Evolutionary conservation across 1,140 invertebrate genomes (phyloP).

Genomic region (Capitella teleta): DNA sequence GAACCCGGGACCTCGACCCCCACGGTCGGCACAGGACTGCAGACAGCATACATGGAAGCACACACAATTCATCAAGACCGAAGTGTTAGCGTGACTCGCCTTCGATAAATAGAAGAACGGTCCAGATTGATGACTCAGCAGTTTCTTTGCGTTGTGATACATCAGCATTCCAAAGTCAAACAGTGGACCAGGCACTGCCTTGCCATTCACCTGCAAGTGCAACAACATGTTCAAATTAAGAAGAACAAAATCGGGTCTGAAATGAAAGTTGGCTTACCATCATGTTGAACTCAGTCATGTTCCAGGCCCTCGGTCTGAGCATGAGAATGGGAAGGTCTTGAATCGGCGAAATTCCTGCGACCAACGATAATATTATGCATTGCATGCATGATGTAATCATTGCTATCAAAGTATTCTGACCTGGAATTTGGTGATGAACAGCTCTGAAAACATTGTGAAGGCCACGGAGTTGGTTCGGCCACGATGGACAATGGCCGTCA

Average conservation of each 20-base stretch:
- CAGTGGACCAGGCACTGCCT: conserved; percentile 53
- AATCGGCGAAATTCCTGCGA: conserved; percentile 16
- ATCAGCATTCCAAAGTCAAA: conserved; percentile 59
- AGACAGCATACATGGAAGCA: too few relatives aligned
- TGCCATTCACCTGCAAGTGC: conserved; percentile 50
- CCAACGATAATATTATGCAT: too few relatives aligned
- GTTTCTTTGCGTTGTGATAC: conserved; percentile 51
- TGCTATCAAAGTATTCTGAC: conserved; percentile 11
- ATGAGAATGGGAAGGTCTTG: conserved; percentile 47
- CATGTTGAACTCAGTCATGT: conserved; percentile 61
- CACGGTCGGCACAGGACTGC: too few relatives aligned
- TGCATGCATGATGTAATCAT: too few relatives aligned
- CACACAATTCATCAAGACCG: background rate
- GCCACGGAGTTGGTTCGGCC: conserved; percentile 56
- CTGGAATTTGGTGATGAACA: conserved; percentile 47
- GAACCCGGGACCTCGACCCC: too few relatives aligned
- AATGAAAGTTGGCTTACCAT: conserved; percentile 34
- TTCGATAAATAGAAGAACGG: conserved; percentile 60
- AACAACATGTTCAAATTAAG: too few relatives aligned
- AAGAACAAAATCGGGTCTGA: too few relatives aligned
- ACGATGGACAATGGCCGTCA: conserved; percentile 62
- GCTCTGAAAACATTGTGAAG: conserved; percentile 52
- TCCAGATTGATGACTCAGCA: conserved; percentile 48
- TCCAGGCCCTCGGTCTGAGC: conserved; percentile 61
- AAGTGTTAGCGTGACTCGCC: conserved; percentile 5